phyloP scores from a whole-genome alignment of 2,113 vertebrate species.

The Urocynchramus pylzowi region DNA sequence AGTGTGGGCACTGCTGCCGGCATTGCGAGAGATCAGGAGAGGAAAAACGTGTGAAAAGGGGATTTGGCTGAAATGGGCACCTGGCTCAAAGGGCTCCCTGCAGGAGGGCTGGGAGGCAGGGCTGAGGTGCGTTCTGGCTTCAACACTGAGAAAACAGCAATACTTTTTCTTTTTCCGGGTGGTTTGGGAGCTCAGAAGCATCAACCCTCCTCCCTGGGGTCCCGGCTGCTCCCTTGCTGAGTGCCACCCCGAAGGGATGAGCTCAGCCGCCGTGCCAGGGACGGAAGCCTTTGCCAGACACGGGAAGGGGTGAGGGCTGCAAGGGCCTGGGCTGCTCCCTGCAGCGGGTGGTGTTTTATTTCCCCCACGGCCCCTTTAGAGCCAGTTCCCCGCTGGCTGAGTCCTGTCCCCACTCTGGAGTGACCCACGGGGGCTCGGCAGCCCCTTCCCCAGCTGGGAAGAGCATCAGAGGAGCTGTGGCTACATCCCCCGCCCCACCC shows the following conservation, averaged over 20 bases:
- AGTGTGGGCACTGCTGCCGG: too few species aligned
- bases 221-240: not conserved
- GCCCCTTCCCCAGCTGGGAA: not conserved
- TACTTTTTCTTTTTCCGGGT: not conserved
- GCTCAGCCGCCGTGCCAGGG: not conserved
- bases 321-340: fast-evolving
- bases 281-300: fast-evolving
- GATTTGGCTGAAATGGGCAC: not conserved
- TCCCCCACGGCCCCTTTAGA: not conserved
- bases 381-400: not conserved
- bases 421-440: not conserved
- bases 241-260: not conserved
- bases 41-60: not conserved
- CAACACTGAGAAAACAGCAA: fast-evolving
- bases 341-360: fast-evolving
- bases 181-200: not conserved
- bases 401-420: fast-evolving
- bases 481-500: fast-evolving
- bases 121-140: fast-evolving
- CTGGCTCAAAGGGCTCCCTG: fast-evolving
- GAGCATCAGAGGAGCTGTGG: not conserved
- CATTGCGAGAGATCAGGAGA: not conserved
- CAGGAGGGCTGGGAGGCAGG: not conserved
- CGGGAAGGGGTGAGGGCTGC: not conserved
- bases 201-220: not conserved